Conservation (phyloP, 2,113 vertebrate genomes). For the Ochotona princeps region DNA sequence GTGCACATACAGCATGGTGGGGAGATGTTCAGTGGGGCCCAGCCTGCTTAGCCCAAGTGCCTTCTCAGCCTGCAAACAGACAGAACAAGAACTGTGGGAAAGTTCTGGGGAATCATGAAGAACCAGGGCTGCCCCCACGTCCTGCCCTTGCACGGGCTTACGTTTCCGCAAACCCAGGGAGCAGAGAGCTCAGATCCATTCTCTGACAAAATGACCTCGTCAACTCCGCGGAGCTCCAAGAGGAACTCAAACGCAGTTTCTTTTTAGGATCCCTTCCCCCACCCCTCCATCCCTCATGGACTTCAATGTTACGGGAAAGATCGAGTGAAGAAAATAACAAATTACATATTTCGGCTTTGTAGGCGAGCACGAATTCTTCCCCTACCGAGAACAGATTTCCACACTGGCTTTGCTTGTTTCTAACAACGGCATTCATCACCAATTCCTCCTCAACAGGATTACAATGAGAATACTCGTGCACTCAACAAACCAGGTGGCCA, state of each 20-base stretch:
- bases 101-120: background rate
- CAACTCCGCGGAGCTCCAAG: background rate
- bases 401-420: constrained; percentile 10
- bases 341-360: background rate
- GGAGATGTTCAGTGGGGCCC: constrained; percentile 25
- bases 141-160: constrained; percentile 2
- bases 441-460: constrained; percentile 35
- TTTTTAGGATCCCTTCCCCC: background rate
- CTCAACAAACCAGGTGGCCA: background rate
- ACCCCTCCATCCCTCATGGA: background rate
- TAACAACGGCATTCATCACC: background rate
- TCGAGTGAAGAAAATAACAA: constrained; percentile 23
- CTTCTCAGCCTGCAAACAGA: constrained; percentile 77
- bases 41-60: constrained; percentile 44
- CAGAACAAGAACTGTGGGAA: constrained; percentile 53
- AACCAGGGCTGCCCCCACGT: background rate
- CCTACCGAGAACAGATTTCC: constrained; percentile 20
- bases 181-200: background rate
- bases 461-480: background rate
- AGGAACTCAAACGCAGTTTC: background rate
- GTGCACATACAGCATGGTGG: constrained; percentile 83
- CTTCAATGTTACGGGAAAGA: background rate
- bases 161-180: background rate
- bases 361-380: background rate
- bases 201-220: background rate